These are phyloP conservation scores for Girardinus metallicus DNA, from an alignment of 2,797 vertebrate genomes.

Conservation along the genomic window DNA sequence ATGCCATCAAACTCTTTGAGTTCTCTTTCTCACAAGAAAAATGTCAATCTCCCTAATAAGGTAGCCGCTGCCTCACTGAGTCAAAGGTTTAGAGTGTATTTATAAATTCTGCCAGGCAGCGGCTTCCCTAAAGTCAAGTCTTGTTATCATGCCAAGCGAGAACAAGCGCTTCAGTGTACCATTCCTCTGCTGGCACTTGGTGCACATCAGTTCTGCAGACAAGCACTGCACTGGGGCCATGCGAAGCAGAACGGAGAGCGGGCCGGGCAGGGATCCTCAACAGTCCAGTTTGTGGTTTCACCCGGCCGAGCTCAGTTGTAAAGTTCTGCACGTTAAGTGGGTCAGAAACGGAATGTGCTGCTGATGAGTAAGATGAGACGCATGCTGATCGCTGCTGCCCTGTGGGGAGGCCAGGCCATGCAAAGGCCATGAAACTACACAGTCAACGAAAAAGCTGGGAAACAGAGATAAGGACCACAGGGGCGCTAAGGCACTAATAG, in stretches of 20 bases:
- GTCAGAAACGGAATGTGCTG: conserved; percentile 59
- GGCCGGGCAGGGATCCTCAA: conserved; percentile 26
- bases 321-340: conserved; percentile 44
- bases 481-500: conserved; percentile 16
- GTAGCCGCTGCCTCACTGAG: conserved; percentile 46
- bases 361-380: conserved; percentile 64
- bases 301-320: conserved; percentile 40
- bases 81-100: conserved; percentile 49
- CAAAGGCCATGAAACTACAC: conserved; percentile 60
- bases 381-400: conserved; percentile 40
- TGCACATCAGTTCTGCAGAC: conserved; percentile 54
- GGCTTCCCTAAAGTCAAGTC: conserved; percentile 46
- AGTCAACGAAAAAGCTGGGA: conserved; percentile 51
- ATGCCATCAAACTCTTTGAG: conserved; percentile 49
- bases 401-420: conserved; percentile 66
- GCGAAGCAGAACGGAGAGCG: conserved; percentile 37
- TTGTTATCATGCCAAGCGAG: conserved; percentile 60
- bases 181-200: conserved; percentile 37
- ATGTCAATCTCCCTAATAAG: conserved; percentile 47
- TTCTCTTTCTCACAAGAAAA: conserved; percentile 41
- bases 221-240: conserved; percentile 47
- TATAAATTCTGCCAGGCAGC: conserved; percentile 41
- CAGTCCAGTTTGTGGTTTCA: conserved; percentile 37
- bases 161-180: conserved; percentile 62
- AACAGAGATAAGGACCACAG: conserved; percentile 36